Conservation (phyloP, 2,113 vertebrate species). For the Takifugu flavidus region DNA sequence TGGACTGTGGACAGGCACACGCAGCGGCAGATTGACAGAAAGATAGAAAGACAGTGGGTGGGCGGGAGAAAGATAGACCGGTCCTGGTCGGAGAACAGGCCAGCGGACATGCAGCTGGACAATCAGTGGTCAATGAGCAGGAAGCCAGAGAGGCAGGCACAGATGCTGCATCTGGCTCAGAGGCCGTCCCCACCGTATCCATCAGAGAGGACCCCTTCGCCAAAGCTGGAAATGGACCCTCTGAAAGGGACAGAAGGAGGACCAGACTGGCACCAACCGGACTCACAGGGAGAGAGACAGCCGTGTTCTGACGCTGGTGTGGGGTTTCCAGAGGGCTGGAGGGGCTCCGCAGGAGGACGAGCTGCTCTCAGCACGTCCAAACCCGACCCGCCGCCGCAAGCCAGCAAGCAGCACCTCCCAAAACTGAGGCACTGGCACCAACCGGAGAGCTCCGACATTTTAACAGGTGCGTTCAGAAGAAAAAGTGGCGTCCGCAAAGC, state of each 20-base stretch:
- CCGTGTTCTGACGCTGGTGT: constrained; percentile 21
- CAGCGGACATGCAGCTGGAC: constrained; percentile 50
- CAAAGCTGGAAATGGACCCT: constrained; percentile 49
- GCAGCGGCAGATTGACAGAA: constrained; percentile 72
- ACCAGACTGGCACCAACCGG: constrained; percentile 45
- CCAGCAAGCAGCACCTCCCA: constrained; percentile 66
- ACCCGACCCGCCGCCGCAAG: constrained; percentile 69
- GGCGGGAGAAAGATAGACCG: constrained; percentile 65
- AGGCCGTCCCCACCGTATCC: constrained; percentile 68
- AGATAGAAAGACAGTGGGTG: constrained; percentile 71
- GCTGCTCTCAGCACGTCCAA: constrained; percentile 31
- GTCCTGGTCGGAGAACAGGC: constrained; percentile 63
- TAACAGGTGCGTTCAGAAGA: constrained; percentile 38
- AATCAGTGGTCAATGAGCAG: constrained; percentile 47
- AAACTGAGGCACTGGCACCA: constrained; percentile 59
- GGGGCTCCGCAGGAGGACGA: constrained; percentile 33
- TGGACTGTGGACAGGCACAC: constrained; percentile 69
- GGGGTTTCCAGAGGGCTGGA: constrained; percentile 52
- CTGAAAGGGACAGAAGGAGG: constrained; percentile 37
- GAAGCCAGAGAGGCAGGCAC: constrained; percentile 52
- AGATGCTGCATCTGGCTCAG: constrained; percentile 46
- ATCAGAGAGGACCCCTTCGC: constrained; percentile 62
- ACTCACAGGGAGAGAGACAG: constrained; percentile 42
- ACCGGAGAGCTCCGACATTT: constrained; percentile 59
- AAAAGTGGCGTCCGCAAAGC: too few relatives aligned